Evolutionary conservation across 2,888 invertebrate species (phyloP).

Genomic region (Tanytarsus gracilentus): DNA sequence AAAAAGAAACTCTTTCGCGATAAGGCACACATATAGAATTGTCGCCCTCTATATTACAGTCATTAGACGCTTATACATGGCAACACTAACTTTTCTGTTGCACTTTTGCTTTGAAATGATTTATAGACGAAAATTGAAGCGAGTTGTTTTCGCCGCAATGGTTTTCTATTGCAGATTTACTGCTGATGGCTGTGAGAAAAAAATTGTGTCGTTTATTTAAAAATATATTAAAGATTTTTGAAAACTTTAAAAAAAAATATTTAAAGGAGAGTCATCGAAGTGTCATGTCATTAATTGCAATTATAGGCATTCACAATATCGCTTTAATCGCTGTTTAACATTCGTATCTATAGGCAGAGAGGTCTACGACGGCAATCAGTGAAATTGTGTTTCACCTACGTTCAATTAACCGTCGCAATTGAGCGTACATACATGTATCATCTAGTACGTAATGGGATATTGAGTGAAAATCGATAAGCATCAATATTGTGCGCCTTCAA

Average conservation of each 20-base stretch:
- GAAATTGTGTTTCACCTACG: not conserved
- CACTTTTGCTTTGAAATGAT: not conserved
- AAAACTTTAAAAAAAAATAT: too few relatives aligned
- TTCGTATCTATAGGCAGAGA: not conserved
- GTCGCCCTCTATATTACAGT: too few relatives aligned
- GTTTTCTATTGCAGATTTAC: not conserved
- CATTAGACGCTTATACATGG: too few relatives aligned
- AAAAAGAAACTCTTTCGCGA: too few relatives aligned
- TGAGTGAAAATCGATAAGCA: slow-evolving; percentile 1
- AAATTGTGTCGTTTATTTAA: too few relatives aligned
- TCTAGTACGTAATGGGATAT: not conserved
- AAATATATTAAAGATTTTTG: too few relatives aligned
- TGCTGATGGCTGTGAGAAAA: slow-evolving; percentile 2
- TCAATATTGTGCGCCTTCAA: not conserved
- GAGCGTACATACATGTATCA: too few relatives aligned
- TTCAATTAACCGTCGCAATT: not conserved
- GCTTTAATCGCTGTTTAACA: too few relatives aligned
- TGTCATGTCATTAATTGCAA: not conserved
- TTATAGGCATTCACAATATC: too few relatives aligned
- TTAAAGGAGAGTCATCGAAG: not conserved
- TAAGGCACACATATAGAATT: slow-evolving; percentile 1
- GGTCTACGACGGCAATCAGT: not conserved
- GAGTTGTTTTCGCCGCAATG: not conserved
- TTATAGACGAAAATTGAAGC: slow-evolving; percentile 10
- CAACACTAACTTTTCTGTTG: not conserved